Base-by-base conservation (phyloP, 1,140 invertebrate genomes). In the Drosophila nigrodunni region DNA sequence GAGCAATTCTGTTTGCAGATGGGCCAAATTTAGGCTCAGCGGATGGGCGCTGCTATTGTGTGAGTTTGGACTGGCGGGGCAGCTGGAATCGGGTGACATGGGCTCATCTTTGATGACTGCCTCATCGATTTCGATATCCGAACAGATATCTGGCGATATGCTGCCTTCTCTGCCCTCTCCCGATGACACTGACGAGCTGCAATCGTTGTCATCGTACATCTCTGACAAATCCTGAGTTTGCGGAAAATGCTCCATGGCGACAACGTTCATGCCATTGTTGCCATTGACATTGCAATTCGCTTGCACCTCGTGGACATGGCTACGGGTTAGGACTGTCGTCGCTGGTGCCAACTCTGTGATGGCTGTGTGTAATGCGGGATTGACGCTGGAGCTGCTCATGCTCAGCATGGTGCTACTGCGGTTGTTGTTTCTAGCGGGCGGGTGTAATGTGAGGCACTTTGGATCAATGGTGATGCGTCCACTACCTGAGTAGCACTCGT, bases 401-500 rank as follows among this genome's bases (percentile, higher is more conserved):
- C 70, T 71, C 43, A 82, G 60, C 71, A 69, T 78, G 66, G 65
- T 60, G 41, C 21, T 74, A 15, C 76, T 78, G 57, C 81, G 71
- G 46, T 44, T 80, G 46, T 39, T 80, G 47, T 76, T 66, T 69
- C 68, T 89, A 66, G 68, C 74, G 66, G 88, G 82, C 72, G 78
- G 68, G 66, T 89, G 80, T 15, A 90, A 77, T 65, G 77, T 89
- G 7, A 90, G 76, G 77, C 81, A 86, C 77, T 90, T 92, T 41
- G 91, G 91, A 77, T 92, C 88, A 58, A 91, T 80, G 58, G 80
- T 88, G 41, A 92, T 80, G 54, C 78, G 43, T 57, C 86, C 86
- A 93, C 74, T 89, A 47, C 95, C 94, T 37, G 96, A 95, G 90
- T 95, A 97, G 92, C 95, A 97, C 88, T 97, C 96, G 68, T 96